Conservation (phyloP, 23 tunicate species). For the Ciona savignyi region DNA sequence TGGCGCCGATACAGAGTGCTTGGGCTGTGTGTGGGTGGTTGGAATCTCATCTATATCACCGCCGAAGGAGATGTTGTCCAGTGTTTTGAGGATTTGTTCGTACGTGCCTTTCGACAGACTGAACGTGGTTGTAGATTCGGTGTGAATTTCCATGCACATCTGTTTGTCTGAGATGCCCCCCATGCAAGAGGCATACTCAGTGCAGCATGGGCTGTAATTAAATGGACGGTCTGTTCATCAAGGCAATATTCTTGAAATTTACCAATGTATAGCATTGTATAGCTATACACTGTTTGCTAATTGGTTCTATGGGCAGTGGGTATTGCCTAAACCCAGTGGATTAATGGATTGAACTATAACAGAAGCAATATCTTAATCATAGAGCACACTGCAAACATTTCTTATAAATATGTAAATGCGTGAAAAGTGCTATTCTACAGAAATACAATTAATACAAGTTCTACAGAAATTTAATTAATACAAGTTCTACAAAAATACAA, state of each 20-base stretch:
- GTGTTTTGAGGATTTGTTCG: conserved; percentile 88
- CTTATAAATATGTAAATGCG: too few species aligned
- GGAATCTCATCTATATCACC: conserved; percentile 53
- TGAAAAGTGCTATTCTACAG: too few species aligned
- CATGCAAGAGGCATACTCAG: conserved; percentile 20
- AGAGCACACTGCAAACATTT: too few species aligned
- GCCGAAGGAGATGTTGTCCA: conserved; percentile 80
- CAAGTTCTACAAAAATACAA: too few species aligned
- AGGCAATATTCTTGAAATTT: background rate
- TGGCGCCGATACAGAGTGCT: background rate
- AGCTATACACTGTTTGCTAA: too few species aligned
- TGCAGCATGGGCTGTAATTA: conserved; percentile 8
- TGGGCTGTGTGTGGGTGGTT: background rate
- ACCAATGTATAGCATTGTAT: background rate
- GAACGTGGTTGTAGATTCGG: conserved; percentile 40
- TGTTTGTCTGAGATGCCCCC: conserved; percentile 52
- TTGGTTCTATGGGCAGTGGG: background rate
- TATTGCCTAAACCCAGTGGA: background rate
- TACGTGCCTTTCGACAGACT: conserved; percentile 69
- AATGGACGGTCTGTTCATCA: background rate
- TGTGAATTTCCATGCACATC: conserved; percentile 51
- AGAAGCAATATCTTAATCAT: too few species aligned
- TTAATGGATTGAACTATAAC: background rate
- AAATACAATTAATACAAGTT: too few species aligned
- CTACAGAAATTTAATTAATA: too few species aligned